Evolutionary conservation across 1,140 invertebrate genomes (phyloP).

Genomic region (Drosophila triauraria): DNA sequence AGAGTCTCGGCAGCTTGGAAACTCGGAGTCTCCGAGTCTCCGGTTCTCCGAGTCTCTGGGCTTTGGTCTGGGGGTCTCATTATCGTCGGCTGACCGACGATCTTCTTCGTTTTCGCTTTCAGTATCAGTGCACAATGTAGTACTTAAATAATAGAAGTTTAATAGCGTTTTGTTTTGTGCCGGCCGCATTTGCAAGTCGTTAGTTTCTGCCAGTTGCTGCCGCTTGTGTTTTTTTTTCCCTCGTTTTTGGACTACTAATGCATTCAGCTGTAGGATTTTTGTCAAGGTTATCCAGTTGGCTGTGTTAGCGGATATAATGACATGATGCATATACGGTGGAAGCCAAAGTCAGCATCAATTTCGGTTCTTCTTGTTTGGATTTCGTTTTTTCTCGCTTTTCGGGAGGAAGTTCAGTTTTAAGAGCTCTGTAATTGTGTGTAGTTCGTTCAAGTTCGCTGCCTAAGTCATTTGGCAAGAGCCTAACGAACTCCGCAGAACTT

Average conservation of each 20-base stretch:
- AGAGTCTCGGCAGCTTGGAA: slow-evolving; percentile 22
- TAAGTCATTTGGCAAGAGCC: slow-evolving; percentile 73
- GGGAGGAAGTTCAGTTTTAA: slow-evolving; percentile 73
- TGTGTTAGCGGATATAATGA: slow-evolving; percentile 81
- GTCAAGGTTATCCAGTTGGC: slow-evolving; percentile 81
- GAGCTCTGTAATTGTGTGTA: slow-evolving; percentile 70
- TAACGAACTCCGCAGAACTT: slow-evolving; percentile 50
- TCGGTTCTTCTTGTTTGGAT: slow-evolving; percentile 27
- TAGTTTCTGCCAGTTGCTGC: slow-evolving; percentile 41
- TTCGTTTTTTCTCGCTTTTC: slow-evolving; percentile 15
- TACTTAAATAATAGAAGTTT: slow-evolving; percentile 84
- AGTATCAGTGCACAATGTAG: slow-evolving; percentile 82
- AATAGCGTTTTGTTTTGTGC: slow-evolving; percentile 79
- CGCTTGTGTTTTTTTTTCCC: slow-evolving; percentile 24
- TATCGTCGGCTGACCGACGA: slow-evolving; percentile 60
- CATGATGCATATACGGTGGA: slow-evolving; percentile 65
- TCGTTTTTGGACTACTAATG: slow-evolving; percentile 82
- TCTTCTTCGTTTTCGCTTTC: slow-evolving; percentile 61
- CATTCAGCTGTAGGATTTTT: slow-evolving; percentile 85
- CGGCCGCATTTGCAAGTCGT: slow-evolving; percentile 70
- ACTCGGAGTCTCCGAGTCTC: neutral
- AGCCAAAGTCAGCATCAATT: slow-evolving; percentile 54
- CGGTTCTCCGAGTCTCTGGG: slow-evolving; percentile 2
- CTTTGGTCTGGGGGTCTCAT: slow-evolving; percentile 46
- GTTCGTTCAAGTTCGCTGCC: slow-evolving; percentile 81